These are phyloP conservation scores for Spicauda simplicius DNA, from an alignment of 2,888 invertebrate species.

Conservation along the genomic window DNA sequence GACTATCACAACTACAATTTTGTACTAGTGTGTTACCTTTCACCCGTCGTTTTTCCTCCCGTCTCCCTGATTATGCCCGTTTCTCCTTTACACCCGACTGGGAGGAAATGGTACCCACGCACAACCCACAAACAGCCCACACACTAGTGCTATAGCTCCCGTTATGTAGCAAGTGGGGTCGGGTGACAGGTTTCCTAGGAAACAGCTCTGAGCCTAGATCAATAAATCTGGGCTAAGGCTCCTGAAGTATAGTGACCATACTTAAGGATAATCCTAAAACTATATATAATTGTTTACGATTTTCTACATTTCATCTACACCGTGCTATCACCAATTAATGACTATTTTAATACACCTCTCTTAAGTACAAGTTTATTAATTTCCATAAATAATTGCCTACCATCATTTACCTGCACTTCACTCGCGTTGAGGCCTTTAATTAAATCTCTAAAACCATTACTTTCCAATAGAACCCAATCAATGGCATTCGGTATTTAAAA, in stretches of 20 bases:
- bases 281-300: too few species aligned
- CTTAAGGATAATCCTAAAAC: neutral
- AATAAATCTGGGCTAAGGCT: neutral
- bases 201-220: conserved; percentile 5
- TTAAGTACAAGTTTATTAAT: too few species aligned
- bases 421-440: too few species aligned
- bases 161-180: conserved; percentile 8
- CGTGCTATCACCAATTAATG: too few species aligned
- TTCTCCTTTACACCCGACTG: neutral
- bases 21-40: neutral
- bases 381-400: too few species aligned
- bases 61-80: too few species aligned
- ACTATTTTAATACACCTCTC: too few species aligned
- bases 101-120: neutral
- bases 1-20: neutral
- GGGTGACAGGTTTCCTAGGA: conserved; percentile 12
- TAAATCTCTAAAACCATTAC: too few species aligned
- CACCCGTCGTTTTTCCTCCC: neutral
- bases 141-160: neutral
- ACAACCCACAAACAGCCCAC: neutral
- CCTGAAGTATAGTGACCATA: neutral
- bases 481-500: too few species aligned
- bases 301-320: too few species aligned
- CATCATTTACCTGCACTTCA: too few species aligned
- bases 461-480: too few species aligned